phyloP scores from a whole-genome alignment of 2,888 invertebrate genomes.

The Dendrolimus houi region DNA sequence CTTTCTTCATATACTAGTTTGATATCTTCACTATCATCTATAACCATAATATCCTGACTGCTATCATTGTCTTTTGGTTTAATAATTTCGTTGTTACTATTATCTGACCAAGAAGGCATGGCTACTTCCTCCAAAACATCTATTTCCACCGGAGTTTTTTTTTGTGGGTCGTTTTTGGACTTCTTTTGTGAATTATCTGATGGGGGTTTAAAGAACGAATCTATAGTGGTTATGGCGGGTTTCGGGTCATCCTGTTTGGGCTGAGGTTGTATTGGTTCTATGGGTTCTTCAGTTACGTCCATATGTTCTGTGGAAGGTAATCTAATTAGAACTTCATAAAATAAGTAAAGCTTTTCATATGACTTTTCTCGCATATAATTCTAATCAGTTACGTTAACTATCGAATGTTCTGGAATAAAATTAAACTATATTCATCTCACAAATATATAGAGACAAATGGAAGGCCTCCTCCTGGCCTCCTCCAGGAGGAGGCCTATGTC shows the following conservation, averaged over 20 bases:
- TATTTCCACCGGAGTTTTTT: constrained; percentile 56
- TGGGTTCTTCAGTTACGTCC: constrained; percentile 31
- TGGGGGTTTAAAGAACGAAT: constrained; percentile 57
- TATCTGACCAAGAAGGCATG: constrained; percentile 69
- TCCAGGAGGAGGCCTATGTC: too few species aligned
- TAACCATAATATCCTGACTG: constrained; percentile 22
- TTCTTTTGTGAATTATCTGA: constrained; percentile 45
- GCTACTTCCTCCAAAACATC: constrained; percentile 61
- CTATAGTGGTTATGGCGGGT: constrained; percentile 35
- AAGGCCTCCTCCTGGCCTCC: too few species aligned
- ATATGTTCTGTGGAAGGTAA: constrained; percentile 30
- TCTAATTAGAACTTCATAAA: too few species aligned
- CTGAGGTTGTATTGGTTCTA: constrained; percentile 14
- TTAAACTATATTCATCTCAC: too few species aligned
- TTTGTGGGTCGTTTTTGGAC: constrained; percentile 27
- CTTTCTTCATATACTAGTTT: constrained; percentile 78
- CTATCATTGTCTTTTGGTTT: constrained; percentile 29
- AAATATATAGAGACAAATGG: too few species aligned
- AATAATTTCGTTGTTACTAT: constrained; percentile 55
- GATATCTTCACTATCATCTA: constrained; percentile 75
- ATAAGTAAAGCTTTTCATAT: too few species aligned
- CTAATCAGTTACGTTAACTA: too few species aligned
- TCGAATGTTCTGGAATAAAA: too few species aligned
- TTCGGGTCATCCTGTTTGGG: constrained; percentile 22
- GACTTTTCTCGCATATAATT: too few species aligned